These are phyloP conservation scores for Neodon shergylaensis DNA, from an alignment of 2,113 vertebrate genomes.

Conservation along the genomic window DNA sequence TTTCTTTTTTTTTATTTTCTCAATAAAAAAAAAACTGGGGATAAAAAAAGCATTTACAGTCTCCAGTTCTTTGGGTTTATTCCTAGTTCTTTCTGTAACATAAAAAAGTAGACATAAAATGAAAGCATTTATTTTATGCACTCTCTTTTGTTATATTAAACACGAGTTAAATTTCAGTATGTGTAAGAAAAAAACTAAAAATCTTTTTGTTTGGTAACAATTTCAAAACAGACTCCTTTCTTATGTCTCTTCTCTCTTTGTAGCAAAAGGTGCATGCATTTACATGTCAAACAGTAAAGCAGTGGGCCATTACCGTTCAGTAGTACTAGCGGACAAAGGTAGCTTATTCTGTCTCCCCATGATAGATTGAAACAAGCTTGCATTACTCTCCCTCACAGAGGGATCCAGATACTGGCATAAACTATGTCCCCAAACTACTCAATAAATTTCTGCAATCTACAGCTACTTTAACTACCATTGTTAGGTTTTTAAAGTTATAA, in stretches of 20 bases:
- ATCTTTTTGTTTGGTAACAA: not conserved
- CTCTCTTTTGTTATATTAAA: not conserved
- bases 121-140: not conserved
- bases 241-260: not conserved
- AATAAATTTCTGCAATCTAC: not conserved
- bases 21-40: no score
- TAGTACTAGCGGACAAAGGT: not conserved
- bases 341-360: not conserved
- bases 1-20: no score
- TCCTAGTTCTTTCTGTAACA: not conserved
- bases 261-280: not conserved
- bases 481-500: not conserved
- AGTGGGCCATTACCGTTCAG: not conserved
- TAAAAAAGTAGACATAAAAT: not conserved
- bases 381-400: not conserved
- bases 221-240: not conserved
- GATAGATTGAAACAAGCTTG: not conserved
- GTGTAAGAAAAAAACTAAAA: conserved; percentile 18
- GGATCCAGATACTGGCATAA: not conserved
- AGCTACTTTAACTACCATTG: not conserved
- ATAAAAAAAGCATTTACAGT: not conserved
- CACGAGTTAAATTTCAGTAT: conserved; percentile 2
- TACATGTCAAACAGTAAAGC: conserved; percentile 19
- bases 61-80: not conserved
- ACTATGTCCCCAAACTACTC: not conserved